Conservation (phyloP, 2,888 invertebrate species). For the Drosophila aldrichi region DNA sequence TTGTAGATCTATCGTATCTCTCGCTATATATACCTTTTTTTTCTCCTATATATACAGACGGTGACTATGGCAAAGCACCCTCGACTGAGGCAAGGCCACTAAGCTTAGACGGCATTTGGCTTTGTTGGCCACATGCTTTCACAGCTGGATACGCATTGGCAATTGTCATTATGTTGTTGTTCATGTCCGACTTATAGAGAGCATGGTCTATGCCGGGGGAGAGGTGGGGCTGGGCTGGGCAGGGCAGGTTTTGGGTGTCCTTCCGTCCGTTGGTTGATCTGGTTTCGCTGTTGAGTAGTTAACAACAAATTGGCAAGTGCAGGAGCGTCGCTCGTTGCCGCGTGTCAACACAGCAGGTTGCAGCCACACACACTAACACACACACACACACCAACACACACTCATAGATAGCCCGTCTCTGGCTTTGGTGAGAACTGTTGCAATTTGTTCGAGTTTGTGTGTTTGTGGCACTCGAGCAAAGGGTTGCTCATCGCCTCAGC, state of each 20-base stretch:
- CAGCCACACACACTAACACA: constrained; percentile 7
- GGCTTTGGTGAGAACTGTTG: constrained; percentile 71
- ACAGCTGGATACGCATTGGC: constrained; percentile 32
- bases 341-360: constrained; percentile 74
- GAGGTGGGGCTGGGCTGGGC: neutral
- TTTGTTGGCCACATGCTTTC: constrained; percentile 38
- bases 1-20: neutral
- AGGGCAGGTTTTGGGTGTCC: neutral
- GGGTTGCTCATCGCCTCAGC: constrained; percentile 52
- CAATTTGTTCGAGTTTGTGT: constrained; percentile 63
- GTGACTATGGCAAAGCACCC: neutral
- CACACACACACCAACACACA: constrained; percentile 2
- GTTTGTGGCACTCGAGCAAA: constrained; percentile 34
- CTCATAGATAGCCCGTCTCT: neutral
- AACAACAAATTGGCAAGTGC: constrained; percentile 76
- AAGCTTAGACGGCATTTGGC: constrained; percentile 24
- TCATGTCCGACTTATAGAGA: constrained; percentile 6
- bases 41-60: neutral
- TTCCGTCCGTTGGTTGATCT: constrained; percentile 17
- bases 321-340: constrained; percentile 46
- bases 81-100: neutral
- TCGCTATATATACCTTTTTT: too few species aligned
- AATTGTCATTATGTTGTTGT: constrained; percentile 33
- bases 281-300: constrained; percentile 68
- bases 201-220: constrained; percentile 11